Conservation (phyloP, 2,888 invertebrate species). For the Drosophila paracracens region DNA sequence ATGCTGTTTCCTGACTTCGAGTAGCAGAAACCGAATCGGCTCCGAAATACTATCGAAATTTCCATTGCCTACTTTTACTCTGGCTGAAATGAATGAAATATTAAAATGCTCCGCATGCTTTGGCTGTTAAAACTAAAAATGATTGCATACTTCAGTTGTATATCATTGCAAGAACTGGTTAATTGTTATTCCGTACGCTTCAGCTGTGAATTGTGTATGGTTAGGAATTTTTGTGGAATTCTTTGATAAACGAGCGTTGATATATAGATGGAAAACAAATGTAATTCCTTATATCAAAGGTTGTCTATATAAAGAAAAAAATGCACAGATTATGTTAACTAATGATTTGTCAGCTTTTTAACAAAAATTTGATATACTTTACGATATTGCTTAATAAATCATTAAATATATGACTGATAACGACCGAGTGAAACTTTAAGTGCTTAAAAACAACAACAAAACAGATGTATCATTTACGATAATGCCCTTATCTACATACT, state of each 20-base stretch:
- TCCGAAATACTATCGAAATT: not conserved
- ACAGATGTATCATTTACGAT: conserved; percentile 73
- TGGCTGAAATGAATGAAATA: not conserved
- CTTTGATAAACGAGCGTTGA: not conserved
- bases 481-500: conserved; percentile 64
- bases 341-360: conserved; percentile 6
- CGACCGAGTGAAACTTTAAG: not conserved
- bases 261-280: not conserved
- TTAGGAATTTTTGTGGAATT: not conserved
- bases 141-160: not conserved
- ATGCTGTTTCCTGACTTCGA: not conserved
- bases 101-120: not conserved
- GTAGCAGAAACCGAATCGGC: not conserved
- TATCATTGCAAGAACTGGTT: not conserved
- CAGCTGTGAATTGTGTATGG: not conserved
- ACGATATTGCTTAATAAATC: conserved; percentile 16
- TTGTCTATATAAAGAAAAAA: not conserved
- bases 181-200: not conserved
- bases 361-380: conserved; percentile 8
- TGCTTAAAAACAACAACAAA: conserved; percentile 25
- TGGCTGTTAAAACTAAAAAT: not conserved
- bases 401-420: conserved; percentile 31
- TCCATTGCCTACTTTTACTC: not conserved
- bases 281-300: conserved; percentile 5
- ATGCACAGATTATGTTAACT: conserved; percentile 8